Base-by-base conservation (phyloP, 1,140 invertebrate species). In the Halyomorpha halys region DNA sequence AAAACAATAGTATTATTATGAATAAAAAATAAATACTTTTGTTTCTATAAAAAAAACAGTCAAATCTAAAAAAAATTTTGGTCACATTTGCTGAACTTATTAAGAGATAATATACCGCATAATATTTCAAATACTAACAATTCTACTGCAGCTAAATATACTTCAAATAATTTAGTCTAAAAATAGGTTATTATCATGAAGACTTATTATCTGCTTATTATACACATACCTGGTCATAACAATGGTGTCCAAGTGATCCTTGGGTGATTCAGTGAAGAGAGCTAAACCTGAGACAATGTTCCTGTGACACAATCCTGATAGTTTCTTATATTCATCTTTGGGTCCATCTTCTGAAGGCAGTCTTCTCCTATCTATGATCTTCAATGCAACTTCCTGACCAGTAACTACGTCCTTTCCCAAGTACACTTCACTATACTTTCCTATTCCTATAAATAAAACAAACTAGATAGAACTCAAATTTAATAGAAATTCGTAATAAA, bases 221-320 rank as follows among this genome's bases (percentile, higher is more conserved):
- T n/a, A 27, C 47, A 81, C 83, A 80, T 79, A 89, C 83, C 87
- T 72, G 76, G 90, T 86, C 72, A 90, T 77, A 49, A 90, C 83
- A 62, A 91, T 84, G 13, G 88, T 86, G 71, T 87, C 83, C 44
- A 81, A 75, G 11, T 81, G 81, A 2, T 81, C 78, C 45, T 81
- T 77, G 5, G 85, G 83, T 25, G 85, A 80, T 65, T 87, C 87
- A 66, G 86, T 82, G 72, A 89, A 91, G 5, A 90, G 74, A 21
- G 86, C 87, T 71, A 86, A 79, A 15, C 83, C 83, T 63, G 82
- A 77, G 25, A 86, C 80, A 59, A 90, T 81, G 68, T 84, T 83
- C 0, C 77, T 76, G 73, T 90, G 87, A 70, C 84, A 82, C 27
- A 85, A 80, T 3, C 81, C 79, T 1, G 83, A 82, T 34, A 90